Conservation (phyloP, 2,888 invertebrate species). For the Dasypogon diadema region DNA sequence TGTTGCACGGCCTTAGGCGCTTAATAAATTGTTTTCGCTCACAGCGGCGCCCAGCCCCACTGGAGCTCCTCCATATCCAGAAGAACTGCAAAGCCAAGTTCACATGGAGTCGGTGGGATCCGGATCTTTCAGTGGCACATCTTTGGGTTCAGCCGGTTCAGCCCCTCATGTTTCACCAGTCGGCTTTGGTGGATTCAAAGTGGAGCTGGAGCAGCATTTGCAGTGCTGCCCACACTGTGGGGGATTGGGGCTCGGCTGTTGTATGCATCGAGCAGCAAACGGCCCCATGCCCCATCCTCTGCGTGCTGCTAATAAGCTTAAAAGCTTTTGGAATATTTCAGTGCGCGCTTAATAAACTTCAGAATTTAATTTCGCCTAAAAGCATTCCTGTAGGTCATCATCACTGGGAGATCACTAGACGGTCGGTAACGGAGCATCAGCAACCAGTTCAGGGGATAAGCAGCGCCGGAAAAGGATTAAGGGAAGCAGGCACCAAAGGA, state of each 20-base stretch:
- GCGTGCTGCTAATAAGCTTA: constrained; percentile 55
- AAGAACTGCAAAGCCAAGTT: not conserved
- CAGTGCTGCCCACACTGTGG: not conserved
- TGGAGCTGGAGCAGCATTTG: not conserved
- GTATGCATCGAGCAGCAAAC: not conserved
- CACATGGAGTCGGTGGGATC: not conserved
- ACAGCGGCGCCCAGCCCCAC: not conserved
- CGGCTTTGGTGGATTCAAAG: constrained; percentile 20
- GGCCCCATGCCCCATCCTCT: not conserved
- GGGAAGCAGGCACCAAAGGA: constrained; percentile 1
- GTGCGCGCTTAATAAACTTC: constrained; percentile 53
- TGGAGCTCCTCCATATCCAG: not conserved
- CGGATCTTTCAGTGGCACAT: not conserved
- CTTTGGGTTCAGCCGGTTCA: not conserved
- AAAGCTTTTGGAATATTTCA: constrained; percentile 56
- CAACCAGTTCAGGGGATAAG: constrained; percentile 1
- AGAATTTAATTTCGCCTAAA: constrained; percentile 53
- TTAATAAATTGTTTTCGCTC: constrained; percentile 26
- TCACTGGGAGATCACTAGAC: constrained; percentile 25
- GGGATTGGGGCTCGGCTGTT: not conserved
- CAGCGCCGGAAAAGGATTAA: constrained; percentile 12
- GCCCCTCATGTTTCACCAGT: not conserved
- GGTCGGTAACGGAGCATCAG: constrained; percentile 2
- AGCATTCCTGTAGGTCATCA: constrained; percentile 49
- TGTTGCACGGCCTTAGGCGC: constrained; percentile 29